phyloP scores from a whole-genome alignment of 2,888 invertebrate species.

The Abrostola triplasia region DNA sequence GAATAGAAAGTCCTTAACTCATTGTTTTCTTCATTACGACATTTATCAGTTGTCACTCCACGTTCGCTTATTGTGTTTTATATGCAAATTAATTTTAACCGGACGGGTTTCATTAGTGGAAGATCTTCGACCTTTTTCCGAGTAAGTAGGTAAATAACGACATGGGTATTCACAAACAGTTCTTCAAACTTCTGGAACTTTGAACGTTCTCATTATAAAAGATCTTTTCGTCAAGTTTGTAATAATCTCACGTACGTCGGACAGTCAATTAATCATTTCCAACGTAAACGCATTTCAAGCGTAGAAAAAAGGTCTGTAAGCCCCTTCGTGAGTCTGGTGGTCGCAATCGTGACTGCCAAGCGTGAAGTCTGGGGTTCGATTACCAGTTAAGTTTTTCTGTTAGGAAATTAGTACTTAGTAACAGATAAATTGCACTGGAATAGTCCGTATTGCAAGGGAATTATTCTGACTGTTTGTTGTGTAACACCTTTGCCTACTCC shows the following conservation, averaged over 20 bases:
- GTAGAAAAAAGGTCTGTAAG: neutral
- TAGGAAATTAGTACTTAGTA: too few species aligned
- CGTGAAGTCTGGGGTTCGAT: too few species aligned
- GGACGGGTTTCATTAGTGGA: slow-evolving; percentile 12
- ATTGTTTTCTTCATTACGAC: slow-evolving; percentile 86
- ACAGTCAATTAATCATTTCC: neutral
- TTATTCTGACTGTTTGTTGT: too few species aligned
- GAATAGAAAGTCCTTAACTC: slow-evolving; percentile 80
- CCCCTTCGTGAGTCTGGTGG: too few species aligned
- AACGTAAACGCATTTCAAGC: slow-evolving; percentile 6
- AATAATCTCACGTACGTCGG: neutral
- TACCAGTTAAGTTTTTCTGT: too few species aligned
- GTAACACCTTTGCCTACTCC: too few species aligned
- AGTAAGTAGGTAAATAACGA: slow-evolving; percentile 7
- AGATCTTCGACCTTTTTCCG: slow-evolving; percentile 19
- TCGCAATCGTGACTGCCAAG: too few species aligned
- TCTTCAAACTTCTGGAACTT: neutral
- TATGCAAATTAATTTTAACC: slow-evolving; percentile 70
- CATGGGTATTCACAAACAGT: neutral
- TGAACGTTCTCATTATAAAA: neutral
- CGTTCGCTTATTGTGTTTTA: slow-evolving; percentile 76
- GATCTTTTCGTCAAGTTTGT: neutral
- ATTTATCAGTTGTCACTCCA: slow-evolving; percentile 80
- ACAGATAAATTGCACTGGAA: too few species aligned
- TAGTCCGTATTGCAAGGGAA: too few species aligned